Base-by-base conservation (phyloP, 2,797 vertebrate genomes). In the Macropus fuliginosus region DNA sequence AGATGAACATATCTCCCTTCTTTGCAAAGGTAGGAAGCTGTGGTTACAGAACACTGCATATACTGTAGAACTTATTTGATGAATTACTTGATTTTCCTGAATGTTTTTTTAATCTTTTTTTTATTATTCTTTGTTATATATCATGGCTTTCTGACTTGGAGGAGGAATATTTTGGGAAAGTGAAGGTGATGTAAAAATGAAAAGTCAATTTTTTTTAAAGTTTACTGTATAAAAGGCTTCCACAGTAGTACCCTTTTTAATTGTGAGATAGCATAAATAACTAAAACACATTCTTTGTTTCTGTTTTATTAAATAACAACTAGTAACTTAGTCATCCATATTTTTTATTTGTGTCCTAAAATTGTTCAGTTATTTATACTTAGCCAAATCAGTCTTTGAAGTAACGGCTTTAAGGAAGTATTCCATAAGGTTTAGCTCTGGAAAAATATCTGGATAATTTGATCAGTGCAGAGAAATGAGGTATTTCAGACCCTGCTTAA, bases 351-450 rank as follows among this genome's bases (percentile, higher is more conserved):
- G 34, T 93, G 50, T 87, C 46, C 90, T 95, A 91, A 89, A 59
- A 40, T 91, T 46, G 16, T 92, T 93, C 34, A 18, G 5, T 92
- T 97, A 96, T 93, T 92, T 94, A n/a, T 10, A n/a, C 34, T 52
- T 95, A 56, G 29, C 18, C 54, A 4, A 46, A 40, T 94, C 29
- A 52, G 66, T 90, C 92, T 94, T 55, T 1, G 93, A 29, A 81
- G 10, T 66, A 94, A 89, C 93, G 21, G 16, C 13, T 95, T 97
- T 81, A 81, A 46, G 21, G 74, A 81, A 81, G 9, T 9, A 46
- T 46, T 96, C 74, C 56, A 93, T 91, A 92, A 94, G 94, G 40
- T 95, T 95, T 93, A 92, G 55, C 91, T 97, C 92, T 90, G 66
- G 56, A 59, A 28, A 95, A 93, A 29, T 46, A 87, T 57, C 0